phyloP scores from a whole-genome alignment of 2,113 vertebrate genomes.

The Protobothrops mucrosquamatus region DNA sequence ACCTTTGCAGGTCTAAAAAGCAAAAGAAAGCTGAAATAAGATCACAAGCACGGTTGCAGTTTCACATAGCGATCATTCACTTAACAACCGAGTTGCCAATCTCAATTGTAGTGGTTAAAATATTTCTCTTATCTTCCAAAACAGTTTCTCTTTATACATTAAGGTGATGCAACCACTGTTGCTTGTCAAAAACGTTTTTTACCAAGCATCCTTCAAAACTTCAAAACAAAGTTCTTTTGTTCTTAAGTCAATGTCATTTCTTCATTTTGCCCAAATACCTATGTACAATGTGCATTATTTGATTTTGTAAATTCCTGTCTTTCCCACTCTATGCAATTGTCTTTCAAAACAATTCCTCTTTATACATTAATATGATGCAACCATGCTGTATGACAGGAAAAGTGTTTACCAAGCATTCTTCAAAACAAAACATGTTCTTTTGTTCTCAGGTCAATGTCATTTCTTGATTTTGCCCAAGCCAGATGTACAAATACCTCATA shows the following conservation, averaged over 20 bases:
- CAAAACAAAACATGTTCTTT: too few relatives aligned
- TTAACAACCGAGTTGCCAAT: background rate
- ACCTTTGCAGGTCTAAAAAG: background rate
- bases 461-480: background rate
- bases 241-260: background rate
- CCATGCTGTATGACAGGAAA: too few relatives aligned
- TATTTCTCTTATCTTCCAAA: background rate
- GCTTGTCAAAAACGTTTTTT: background rate
- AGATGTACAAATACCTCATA: background rate
- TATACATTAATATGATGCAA: too few relatives aligned
- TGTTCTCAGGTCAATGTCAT: background rate
- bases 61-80: background rate
- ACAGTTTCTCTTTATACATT: background rate
- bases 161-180: background rate
- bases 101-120: background rate
- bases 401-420: too few relatives aligned
- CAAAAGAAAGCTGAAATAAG: background rate
- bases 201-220: rapidly evolving
- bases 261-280: background rate
- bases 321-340: background rate
- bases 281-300: background rate
- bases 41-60: background rate
- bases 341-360: too few relatives aligned
- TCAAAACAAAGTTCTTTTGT: background rate
- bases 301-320: background rate